A percentile compares a stretch with the other conserved stretches of the same genome.
These are phyloP conservation scores for Clarias platycephalus DNA, from an alignment of 2,797 vertebrate species.

Conservation along the genomic window DNA sequence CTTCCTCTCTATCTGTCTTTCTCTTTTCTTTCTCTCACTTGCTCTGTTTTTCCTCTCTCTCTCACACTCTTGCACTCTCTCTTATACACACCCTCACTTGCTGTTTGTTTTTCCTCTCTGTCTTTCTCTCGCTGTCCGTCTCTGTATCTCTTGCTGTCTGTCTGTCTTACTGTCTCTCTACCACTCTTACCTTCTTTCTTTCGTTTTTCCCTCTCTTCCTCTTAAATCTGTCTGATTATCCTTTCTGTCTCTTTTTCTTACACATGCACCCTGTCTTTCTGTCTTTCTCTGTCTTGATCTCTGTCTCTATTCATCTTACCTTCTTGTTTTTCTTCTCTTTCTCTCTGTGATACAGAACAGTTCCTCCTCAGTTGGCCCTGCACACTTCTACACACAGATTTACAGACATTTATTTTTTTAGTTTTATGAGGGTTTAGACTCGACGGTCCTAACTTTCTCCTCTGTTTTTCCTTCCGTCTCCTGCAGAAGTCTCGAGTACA, in stretches of 20 bases:
- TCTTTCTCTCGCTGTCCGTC: too few species aligned
- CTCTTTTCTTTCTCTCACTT: not conserved
- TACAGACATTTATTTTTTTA: not conserved
- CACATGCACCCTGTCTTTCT: too few species aligned
- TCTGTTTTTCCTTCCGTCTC: conserved; percentile 10
- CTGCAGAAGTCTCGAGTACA: conserved; percentile 88
- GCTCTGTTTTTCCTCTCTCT: not conserved
- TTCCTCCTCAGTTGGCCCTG: not conserved
- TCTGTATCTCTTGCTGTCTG: too few species aligned
- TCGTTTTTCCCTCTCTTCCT: not conserved
- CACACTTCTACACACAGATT: not conserved
- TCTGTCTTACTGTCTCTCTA: not conserved
- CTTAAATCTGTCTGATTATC: not conserved
- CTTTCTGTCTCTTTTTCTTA: not conserved
- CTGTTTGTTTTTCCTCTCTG: too few species aligned
- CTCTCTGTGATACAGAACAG: not conserved
- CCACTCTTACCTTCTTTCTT: not conserved
- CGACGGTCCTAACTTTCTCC: not conserved
- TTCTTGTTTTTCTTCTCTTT: not conserved
- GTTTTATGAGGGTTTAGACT: not conserved
- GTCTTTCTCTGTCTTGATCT: not conserved
- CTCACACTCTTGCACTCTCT: not conserved
- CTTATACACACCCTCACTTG: too few species aligned
- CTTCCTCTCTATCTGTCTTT: not conserved
- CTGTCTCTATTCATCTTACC: not conserved